Base-by-base conservation (phyloP, 1,140 invertebrate genomes). In the Cyrtorhinus lividipennis region DNA sequence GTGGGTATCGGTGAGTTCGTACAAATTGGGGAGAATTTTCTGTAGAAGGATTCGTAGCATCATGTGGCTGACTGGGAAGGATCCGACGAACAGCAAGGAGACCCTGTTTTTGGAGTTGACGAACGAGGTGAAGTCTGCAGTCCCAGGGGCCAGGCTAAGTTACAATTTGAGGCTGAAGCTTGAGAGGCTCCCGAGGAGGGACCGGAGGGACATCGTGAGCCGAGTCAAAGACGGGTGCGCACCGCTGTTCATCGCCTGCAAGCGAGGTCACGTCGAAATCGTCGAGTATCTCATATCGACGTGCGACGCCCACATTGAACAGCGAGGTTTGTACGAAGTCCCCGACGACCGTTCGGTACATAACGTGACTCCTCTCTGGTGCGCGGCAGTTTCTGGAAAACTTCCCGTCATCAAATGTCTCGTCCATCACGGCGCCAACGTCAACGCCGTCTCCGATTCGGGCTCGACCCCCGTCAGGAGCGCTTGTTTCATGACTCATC, bases 401-500 rank as follows among this genome's bases (percentile, higher is more conserved):
- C 70, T 93, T 13, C 76, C 79, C 48, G 86, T 92, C 62, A 83
- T 95, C 20, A 82, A 85, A 69, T 84, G 83, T 72, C 76, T 96
- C 24, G 80, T 92, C 3, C 75, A 83, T 24, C 80, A 89, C 70
- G 88, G 88, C 53, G 92, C 91, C 46, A 78, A 92, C 69, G 82
- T 95, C 10, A 83, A 89, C 76, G 86, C 87, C 23, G 80, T 84
- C n/a, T 90, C 87, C 0, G 90, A 93, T 75, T 84, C 86, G 24
- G 89, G 90, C 56, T 94, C 90, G 13, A 95, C 90, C 18, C 85
- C 90, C 25, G 89, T 93, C 26, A 77, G 92, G 64, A 90, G 87
- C 60, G 91, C 91, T 0, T 95, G 92, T 73, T 95, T 91, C 73
- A 94, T 95, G 91, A 92, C 90, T 26, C 87, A 94, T 75, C 75